These are phyloP conservation scores for Pachyrhynchus sulphureomaculatus DNA, from an alignment of 1,140 invertebrate genomes.

Conservation along the genomic window DNA sequence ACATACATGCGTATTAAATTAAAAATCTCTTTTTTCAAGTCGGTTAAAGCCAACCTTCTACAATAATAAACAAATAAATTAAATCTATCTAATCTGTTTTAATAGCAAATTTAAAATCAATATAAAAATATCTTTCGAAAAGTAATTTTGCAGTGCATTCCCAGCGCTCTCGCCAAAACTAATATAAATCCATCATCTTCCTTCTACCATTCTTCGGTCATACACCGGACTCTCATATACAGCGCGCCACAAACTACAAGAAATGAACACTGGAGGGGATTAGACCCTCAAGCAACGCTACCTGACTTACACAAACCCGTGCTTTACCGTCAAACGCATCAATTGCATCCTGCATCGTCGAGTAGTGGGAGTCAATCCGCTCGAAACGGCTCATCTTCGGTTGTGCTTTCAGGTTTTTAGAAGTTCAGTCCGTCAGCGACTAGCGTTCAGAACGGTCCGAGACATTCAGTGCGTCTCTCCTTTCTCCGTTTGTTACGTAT, in stretches of 20 bases:
- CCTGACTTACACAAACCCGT: slow-evolving; percentile 29
- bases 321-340: slow-evolving; percentile 27
- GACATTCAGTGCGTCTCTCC: background rate
- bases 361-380: slow-evolving; percentile 29
- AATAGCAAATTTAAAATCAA: too few species aligned
- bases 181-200: background rate
- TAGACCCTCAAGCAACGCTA: slow-evolving; percentile 19
- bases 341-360: slow-evolving; percentile 24
- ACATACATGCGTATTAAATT: too few species aligned
- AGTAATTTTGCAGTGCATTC: too few species aligned
- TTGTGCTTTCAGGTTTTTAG: slow-evolving; percentile 9
- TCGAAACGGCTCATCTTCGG: slow-evolving; percentile 21
- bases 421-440: slow-evolving; percentile 23
- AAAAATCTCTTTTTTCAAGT: too few species aligned
- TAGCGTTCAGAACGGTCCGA: background rate
- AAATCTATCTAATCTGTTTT: too few species aligned
- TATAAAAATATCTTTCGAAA: too few species aligned
- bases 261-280: slow-evolving; percentile 7
- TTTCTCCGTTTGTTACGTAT: slow-evolving; percentile 12
- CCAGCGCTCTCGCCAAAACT: slow-evolving; percentile 8
- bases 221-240: background rate
- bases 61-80: too few species aligned
- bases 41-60: too few species aligned
- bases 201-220: background rate
- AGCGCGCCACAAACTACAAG: background rate